Evolutionary conservation across 2,797 vertebrate species (phyloP).

Genomic region (Carcharodon carcharias): DNA sequence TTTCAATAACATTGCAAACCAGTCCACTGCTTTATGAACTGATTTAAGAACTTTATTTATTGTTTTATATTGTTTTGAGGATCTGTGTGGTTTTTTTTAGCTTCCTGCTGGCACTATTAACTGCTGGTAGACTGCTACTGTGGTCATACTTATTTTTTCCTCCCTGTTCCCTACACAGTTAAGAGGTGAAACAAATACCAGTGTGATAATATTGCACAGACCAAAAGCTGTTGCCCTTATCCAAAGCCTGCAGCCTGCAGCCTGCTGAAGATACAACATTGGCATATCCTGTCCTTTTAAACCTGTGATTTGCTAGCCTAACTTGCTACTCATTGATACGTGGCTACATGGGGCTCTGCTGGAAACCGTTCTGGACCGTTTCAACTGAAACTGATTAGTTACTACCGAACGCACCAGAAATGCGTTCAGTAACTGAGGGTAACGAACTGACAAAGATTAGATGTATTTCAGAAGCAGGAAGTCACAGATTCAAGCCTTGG

Average conservation of each 20-base stretch:
- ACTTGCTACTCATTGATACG: not conserved
- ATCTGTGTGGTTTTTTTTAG: not conserved
- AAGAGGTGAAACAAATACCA: not conserved
- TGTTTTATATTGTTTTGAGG: constrained; percentile 1
- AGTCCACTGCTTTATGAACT: not conserved
- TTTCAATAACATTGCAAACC: not conserved
- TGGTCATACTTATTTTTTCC: not conserved
- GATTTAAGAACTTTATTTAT: constrained; percentile 6
- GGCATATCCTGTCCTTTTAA: not conserved
- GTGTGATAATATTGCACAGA: not conserved
- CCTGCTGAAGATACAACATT: not conserved
- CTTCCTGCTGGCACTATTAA: constrained; percentile 23
- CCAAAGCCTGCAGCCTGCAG: not conserved
- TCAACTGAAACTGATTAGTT: not conserved
- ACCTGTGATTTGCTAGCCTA: not conserved
- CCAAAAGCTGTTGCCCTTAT: not conserved
- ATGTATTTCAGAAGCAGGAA: not conserved
- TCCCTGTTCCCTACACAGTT: not conserved
- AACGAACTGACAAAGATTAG: not conserved
- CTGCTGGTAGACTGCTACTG: not conserved
- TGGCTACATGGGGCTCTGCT: not conserved
- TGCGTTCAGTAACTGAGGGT: not conserved
- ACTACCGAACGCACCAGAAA: not conserved
- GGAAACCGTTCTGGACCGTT: not conserved
- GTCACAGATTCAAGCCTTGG: not conserved